phyloP scores from a whole-genome alignment of 2,888 invertebrate species.

The Apotomis betuletana region DNA sequence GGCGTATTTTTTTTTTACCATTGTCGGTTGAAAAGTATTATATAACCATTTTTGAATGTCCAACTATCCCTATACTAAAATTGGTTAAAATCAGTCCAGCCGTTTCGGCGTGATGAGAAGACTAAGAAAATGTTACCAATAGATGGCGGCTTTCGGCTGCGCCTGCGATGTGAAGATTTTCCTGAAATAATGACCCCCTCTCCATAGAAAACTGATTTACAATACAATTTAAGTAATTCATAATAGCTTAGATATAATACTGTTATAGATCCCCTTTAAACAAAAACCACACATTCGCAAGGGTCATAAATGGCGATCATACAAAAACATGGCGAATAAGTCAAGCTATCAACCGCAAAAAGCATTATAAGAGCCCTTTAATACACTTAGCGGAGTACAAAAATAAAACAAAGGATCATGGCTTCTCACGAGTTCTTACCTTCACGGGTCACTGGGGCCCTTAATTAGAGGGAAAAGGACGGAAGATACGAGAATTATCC shows the following conservation, averaged over 20 bases:
- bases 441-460: conserved; percentile 73
- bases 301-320: conserved; percentile 43
- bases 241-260: background rate
- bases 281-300: background rate
- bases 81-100: too few species aligned
- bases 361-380: conserved; percentile 58
- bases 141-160: too few species aligned
- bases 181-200: too few species aligned
- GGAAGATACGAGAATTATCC: conserved; percentile 46
- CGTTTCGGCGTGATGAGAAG: too few species aligned
- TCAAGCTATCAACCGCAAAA: conserved; percentile 57
- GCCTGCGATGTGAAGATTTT: too few species aligned
- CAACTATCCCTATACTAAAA: too few species aligned
- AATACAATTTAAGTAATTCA: background rate
- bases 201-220: too few species aligned
- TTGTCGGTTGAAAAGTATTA: too few species aligned
- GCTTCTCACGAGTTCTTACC: conserved; percentile 71
- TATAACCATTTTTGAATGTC: too few species aligned
- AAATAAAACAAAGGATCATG: conserved; percentile 77
- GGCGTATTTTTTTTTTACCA: too few species aligned
- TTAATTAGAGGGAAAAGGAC: conserved; percentile 70
- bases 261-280: conserved; percentile 18
- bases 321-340: conserved; percentile 46
- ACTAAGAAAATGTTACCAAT: too few species aligned
- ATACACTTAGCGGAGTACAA: conserved; percentile 58